phyloP scores from a whole-genome alignment of 2,113 vertebrate genomes.

The Sterna hirundo region DNA sequence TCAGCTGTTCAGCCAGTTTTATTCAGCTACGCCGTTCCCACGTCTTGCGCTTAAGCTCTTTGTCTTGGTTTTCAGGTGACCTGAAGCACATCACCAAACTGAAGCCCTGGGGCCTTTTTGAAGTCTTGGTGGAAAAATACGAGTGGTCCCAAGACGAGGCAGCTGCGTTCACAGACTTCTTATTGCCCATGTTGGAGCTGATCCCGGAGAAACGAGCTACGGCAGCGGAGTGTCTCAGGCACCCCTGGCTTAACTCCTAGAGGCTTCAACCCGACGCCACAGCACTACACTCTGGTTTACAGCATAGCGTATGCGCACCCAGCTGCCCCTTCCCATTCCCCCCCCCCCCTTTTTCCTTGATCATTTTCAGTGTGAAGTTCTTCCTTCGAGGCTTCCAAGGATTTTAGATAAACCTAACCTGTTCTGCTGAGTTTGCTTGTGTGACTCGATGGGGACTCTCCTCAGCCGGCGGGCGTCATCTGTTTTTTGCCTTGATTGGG shows the following conservation, averaged over 20 bases:
- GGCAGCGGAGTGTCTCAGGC: slow-evolving; percentile 91
- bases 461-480: slow-evolving; percentile 62
- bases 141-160: slow-evolving; percentile 94
- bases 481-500: slow-evolving; percentile 65
- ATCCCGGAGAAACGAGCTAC: slow-evolving; percentile 92
- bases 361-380: slow-evolving; percentile 71
- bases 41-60: neutral
- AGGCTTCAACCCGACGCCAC: slow-evolving; percentile 12
- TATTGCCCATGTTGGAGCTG: slow-evolving; percentile 95
- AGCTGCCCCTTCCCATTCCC: slow-evolving; percentile 18
- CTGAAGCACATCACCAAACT: slow-evolving; percentile 97
- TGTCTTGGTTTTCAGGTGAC: slow-evolving; percentile 79
- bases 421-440: slow-evolving; percentile 74
- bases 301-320: slow-evolving; percentile 48
- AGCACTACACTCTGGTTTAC: slow-evolving; percentile 59
- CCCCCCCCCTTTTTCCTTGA: neutral
- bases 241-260: slow-evolving; percentile 90
- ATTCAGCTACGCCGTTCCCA: neutral
- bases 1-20: neutral
- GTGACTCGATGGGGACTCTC: slow-evolving; percentile 64
- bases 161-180: slow-evolving; percentile 90
- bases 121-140: slow-evolving; percentile 95
- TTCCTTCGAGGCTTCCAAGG: slow-evolving; percentile 71
- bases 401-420: slow-evolving; percentile 65
- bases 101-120: slow-evolving; percentile 94